Percentiles rank a stretch among this genome's conserved stretches.
Evolutionary conservation across 2,888 invertebrate species (phyloP).

Genomic region (Trichogramma evanescens): DNA sequence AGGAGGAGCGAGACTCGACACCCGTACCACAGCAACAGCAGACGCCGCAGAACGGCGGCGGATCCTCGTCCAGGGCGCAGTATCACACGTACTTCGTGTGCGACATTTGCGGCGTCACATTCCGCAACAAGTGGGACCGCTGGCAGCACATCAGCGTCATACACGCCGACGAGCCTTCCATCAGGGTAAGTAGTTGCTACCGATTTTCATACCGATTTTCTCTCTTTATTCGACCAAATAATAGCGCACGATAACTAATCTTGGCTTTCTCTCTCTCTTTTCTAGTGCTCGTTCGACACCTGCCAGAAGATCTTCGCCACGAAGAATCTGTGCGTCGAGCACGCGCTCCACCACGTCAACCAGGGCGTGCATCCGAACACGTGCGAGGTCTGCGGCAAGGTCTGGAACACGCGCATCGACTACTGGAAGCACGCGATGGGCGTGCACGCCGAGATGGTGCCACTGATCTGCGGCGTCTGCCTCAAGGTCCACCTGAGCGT

Average conservation of each 20-base stretch:
- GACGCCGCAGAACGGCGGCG: constrained; percentile 31
- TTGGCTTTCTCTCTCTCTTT: neutral
- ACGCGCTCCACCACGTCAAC: constrained; percentile 45
- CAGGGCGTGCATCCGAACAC: constrained; percentile 47
- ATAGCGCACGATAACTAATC: neutral
- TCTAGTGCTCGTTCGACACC: constrained; percentile 40
- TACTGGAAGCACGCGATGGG: constrained; percentile 53
- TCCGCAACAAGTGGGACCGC: constrained; percentile 49
- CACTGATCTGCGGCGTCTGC: constrained; percentile 50
- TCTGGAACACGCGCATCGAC: constrained; percentile 50
- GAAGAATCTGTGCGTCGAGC: constrained; percentile 45
- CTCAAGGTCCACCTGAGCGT: constrained; percentile 49
- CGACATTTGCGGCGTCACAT: constrained; percentile 48
- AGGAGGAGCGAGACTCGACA: too few species aligned
- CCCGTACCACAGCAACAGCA: neutral
- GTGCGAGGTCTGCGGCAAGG: constrained; percentile 49
- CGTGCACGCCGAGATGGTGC: constrained; percentile 49
- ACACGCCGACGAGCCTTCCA: constrained; percentile 44
- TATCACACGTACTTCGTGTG: constrained; percentile 47
- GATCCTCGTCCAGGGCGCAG: constrained; percentile 35
- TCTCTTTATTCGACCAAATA: neutral
- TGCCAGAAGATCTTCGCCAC: constrained; percentile 49
- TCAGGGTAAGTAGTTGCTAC: constrained; percentile 30
- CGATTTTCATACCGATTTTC: neutral
- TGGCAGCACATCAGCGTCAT: constrained; percentile 49